phyloP scores from a whole-genome alignment of 1,140 invertebrate species.

The Drosophila leontia region DNA sequence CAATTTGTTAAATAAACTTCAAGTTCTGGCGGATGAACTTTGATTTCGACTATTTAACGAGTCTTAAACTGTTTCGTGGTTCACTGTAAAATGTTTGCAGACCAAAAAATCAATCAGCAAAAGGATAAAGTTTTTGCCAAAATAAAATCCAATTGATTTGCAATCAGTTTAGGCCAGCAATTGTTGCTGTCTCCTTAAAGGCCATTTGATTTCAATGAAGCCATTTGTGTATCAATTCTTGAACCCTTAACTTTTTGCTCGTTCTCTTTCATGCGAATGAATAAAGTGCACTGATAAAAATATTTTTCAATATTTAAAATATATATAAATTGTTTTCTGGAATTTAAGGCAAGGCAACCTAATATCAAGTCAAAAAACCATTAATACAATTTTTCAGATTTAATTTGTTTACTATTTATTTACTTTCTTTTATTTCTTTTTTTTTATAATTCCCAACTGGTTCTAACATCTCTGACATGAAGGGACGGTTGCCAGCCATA shows the following conservation, averaged over 20 bases:
- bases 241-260: conserved; percentile 10
- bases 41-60: not conserved
- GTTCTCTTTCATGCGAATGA: not conserved
- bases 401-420: no score
- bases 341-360: no score
- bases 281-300: no score
- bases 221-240: conserved; percentile 3
- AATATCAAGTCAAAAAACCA: no score
- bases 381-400: no score
- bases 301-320: no score
- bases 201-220: conserved; percentile 24
- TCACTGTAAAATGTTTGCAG: not conserved
- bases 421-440: no score
- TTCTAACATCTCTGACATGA: no score
- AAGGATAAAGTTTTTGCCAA: conserved; percentile 8
- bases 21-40: not conserved
- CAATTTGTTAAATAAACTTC: not conserved
- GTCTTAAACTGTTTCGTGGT: not conserved
- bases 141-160: conserved; percentile 10
- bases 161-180: conserved; percentile 14
- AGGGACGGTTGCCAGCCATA: no score
- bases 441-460: no score
- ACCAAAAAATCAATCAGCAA: conserved; percentile 5
- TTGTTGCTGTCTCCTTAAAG: not conserved
- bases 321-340: no score